A percentile compares a stretch with the other conserved stretches of the same genome.
These are phyloP conservation scores for Gopherus flavomarginatus DNA, from an alignment of 2,113 vertebrate genomes.

Conservation along the genomic window DNA sequence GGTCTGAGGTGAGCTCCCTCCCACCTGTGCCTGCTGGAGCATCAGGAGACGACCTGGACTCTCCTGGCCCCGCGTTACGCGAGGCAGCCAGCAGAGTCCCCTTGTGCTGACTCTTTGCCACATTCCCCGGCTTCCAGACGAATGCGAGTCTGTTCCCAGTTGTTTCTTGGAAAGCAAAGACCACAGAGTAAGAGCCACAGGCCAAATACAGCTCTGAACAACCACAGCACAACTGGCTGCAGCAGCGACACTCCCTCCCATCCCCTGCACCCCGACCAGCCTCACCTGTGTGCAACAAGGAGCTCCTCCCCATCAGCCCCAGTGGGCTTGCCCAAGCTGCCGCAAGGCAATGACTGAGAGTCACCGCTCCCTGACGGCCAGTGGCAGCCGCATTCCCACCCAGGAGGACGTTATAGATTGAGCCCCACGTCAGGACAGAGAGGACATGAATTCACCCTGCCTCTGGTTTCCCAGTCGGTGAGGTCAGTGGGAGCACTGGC, in stretches of 20 bases:
- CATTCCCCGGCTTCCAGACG: constrained; percentile 17
- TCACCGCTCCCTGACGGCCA: not conserved
- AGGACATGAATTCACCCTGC: not conserved
- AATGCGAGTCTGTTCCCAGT: constrained; percentile 6
- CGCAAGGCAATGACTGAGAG: not conserved
- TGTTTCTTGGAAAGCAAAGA: constrained; percentile 51
- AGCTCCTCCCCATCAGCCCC: fast-evolving
- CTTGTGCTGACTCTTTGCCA: constrained; percentile 20
- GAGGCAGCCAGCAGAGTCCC: not conserved
- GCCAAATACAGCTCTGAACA: constrained; percentile 6
- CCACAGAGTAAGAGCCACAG: not conserved
- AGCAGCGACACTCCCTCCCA: fast-evolving
- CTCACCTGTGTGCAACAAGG: fast-evolving
- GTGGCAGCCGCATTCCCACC: not conserved
- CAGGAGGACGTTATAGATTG: not conserved
- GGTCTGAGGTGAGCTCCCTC: not conserved
- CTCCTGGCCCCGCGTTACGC: fast-evolving
- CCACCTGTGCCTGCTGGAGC: not conserved
- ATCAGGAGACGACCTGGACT: not conserved
- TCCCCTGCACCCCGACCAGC: fast-evolving
- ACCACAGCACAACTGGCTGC: not conserved
- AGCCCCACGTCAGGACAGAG: not conserved
- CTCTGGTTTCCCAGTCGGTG: not conserved
- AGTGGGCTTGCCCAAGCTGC: not conserved
- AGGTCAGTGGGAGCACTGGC: not conserved